Base-by-base conservation (phyloP, 2,797 vertebrate species). In the Phaenicophaeus curvirostris region DNA sequence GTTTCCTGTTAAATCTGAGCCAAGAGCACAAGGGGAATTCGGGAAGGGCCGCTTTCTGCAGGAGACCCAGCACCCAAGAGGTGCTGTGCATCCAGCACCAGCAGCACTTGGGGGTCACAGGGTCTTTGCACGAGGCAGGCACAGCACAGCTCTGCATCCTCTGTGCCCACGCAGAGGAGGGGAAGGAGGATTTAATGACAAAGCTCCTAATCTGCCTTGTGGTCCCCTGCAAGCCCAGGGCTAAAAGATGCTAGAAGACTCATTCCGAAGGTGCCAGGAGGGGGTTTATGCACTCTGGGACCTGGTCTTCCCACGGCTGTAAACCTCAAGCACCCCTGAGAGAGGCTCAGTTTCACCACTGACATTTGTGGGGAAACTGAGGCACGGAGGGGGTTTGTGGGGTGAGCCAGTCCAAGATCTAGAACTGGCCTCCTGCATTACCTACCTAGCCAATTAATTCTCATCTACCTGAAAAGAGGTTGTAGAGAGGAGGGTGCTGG, bases 21-120 rank as follows among this genome's bases (percentile, higher is more conserved):
- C 27, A 12, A 48, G 15, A 21, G 35, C 42, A 57, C 21, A 2
- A 1, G 35, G 50, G 41, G 35, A 31, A 10, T 0, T 0, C 0
- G 3, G 44, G 53, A 24, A 13, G 39, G 39, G 30, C 30, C 12
- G 39, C 50, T 51, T 8, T 54, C 67, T 42, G 68, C 16, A 8
- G 66, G 23, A 48, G 42, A 14, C 19, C 46, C 54, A 62, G 50
- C 20, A 30, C 15, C 9, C 4, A 0, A 0, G 21, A 23, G 35
- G 3, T 10, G 41, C 71, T 15, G 37, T 6, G 30, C 11, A 48
- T 62, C 25, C 31, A 8, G 44, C 4, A 1, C 1, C 1, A 46
- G 54, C 39, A 65, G 58, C 2, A 5, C 21, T 16, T 9, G 0
- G 1, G 31, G 23, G 25, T 27, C n/a, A 9, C 11, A 8, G 23